Percentiles rank a stretch among this genome's conserved stretches.
Evolutionary conservation across 2,797 vertebrate species (phyloP).

Genomic region (Serranus cabrilla): DNA sequence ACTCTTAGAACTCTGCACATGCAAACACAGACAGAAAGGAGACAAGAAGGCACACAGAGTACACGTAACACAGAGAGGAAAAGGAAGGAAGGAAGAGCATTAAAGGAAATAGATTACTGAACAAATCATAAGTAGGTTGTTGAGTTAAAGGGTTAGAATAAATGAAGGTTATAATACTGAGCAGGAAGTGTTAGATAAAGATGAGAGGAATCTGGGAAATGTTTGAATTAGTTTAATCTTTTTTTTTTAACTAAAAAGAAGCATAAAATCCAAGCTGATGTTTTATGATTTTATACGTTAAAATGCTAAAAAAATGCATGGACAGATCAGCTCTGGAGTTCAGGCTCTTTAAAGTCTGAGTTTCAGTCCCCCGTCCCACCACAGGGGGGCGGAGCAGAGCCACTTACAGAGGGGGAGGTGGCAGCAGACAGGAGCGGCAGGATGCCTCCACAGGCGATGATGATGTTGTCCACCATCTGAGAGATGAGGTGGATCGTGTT

Average conservation of each 20-base stretch:
- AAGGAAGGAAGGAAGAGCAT: constrained; percentile 69
- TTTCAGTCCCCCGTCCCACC: constrained; percentile 65
- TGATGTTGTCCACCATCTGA: constrained; percentile 99
- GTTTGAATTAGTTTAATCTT: constrained; percentile 29
- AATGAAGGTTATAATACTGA: constrained; percentile 48
- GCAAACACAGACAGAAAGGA: constrained; percentile 91
- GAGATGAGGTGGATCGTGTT: constrained; percentile 99
- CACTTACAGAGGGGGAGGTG: constrained; percentile 99
- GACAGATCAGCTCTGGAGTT: background rate
- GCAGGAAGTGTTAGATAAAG: constrained; percentile 52
- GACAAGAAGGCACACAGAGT: constrained; percentile 88
- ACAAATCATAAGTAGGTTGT: constrained; percentile 60
- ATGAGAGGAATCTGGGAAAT: constrained; percentile 47
- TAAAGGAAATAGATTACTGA: constrained; percentile 85
- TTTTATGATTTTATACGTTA: constrained; percentile 7
- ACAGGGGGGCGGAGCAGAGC: constrained; percentile 71
- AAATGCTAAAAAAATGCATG: background rate
- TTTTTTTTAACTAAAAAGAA: constrained; percentile 15
- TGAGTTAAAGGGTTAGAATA: constrained; percentile 58
- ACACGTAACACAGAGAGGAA: constrained; percentile 82
- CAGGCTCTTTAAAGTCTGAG: constrained; percentile 11
- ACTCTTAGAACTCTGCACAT: constrained; percentile 99
- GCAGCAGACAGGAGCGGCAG: constrained; percentile 97
- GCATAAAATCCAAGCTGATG: background rate
- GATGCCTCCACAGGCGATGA: constrained; percentile 99